Base-by-base conservation (phyloP, 2,113 vertebrate genomes). In the Pseudopodoces humilis region DNA sequence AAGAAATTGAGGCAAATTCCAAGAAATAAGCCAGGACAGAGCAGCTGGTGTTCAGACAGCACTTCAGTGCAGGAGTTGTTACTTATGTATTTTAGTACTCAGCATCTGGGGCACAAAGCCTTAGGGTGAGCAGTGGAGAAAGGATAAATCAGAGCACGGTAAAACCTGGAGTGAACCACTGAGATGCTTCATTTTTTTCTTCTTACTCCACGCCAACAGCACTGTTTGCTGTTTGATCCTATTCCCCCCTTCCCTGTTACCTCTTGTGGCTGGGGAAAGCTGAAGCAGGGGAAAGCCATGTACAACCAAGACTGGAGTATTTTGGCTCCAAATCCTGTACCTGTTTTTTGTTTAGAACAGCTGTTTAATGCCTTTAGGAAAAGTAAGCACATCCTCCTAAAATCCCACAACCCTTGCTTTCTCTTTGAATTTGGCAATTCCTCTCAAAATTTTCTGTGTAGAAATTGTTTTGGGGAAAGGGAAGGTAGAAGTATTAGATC, bases 1-100 rank as follows among this genome's bases (percentile, higher is more conserved):
- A 87, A 84, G 69, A 74, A 78, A 91, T 31, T n/a, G 37, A 70
- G 50, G 65, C 53, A 83, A 70, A 81, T 58, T 44, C 69, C 86
- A 94, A 64, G 44, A 58, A 78, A 11, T 44, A 63, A 88, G 39
- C 8, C 37, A 4, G 44, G 47, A n/a, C 69, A 67, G 17, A 80
- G 49, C 65, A 85, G 85, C 52, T 90, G 68, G 39, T 77, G 64
- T 47, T 93, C 75, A 90, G 35, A 27, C 16, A 65, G 72, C 47
- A 43, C 78, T 33, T 44, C 46, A 62, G 65, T 17, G 60, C 31
- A 47, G 3, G 15, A 58, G 49, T 6, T 58, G 17, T 50, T 74
- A 58, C 23, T 82, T 13, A 18, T 0, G 6, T 19, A 19, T n/a
- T n/a, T 47, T 2, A 0, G 69, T 35, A 25, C 31, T 55, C 2